Evolutionary conservation across 2,113 vertebrate genomes (phyloP).

Genomic region (Nansenia antarctica): DNA sequence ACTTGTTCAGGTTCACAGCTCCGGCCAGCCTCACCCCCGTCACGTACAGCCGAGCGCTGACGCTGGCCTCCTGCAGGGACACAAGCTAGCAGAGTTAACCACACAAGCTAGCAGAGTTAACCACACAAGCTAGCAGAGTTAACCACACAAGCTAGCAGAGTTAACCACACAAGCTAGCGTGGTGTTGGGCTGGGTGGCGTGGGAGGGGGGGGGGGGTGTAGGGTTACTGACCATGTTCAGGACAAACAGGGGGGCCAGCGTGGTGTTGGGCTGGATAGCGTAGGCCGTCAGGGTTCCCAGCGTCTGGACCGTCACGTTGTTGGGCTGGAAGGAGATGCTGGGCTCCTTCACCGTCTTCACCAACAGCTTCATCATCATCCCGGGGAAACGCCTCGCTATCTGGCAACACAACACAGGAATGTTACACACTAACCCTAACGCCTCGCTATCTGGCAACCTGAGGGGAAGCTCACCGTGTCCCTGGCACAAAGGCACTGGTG

Average conservation of each 20-base stretch:
- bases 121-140: no score
- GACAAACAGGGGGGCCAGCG: constrained; percentile 70
- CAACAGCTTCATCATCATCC: constrained; percentile 70
- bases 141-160: no score
- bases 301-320: constrained; percentile 56
- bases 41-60: constrained; percentile 58
- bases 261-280: constrained; percentile 68
- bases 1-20: constrained; percentile 66
- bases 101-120: no score
- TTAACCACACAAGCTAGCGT: no score
- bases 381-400: constrained; percentile 69
- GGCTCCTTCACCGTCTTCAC: constrained; percentile 54
- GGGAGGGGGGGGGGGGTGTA: no score
- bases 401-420: constrained; percentile 18
- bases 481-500: neutral
- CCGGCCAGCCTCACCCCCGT: constrained; percentile 59
- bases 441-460: neutral
- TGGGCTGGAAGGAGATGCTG: constrained; percentile 47
- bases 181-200: no score
- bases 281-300: constrained; percentile 58
- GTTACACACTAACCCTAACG: neutral
- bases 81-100: neutral
- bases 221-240: constrained; percentile 66
- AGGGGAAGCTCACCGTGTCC: neutral
- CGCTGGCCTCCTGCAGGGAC: constrained; percentile 55